Percentiles rank a stretch among this genome's conserved stretches.
Conservation (phyloP, 2,888 invertebrate species). For the Enchytraeus crypticus region DNA sequence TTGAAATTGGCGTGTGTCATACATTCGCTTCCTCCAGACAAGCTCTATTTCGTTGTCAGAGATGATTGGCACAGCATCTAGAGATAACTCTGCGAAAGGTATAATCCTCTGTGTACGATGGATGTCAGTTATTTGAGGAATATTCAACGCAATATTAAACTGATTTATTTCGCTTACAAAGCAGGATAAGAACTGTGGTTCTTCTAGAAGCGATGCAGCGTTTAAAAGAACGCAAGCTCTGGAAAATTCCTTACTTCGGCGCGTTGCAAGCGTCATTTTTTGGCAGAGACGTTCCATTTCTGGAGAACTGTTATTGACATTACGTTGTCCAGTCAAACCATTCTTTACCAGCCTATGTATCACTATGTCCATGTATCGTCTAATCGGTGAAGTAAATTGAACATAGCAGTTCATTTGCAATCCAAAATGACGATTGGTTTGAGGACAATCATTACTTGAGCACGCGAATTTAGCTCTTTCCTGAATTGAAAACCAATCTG, state of each 20-base stretch:
- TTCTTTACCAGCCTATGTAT: constrained; percentile 36
- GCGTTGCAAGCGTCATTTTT: neutral
- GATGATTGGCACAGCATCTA: neutral
- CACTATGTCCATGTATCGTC: constrained; percentile 37
- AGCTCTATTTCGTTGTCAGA: neutral
- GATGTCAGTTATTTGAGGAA: neutral
- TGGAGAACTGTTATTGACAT: neutral
- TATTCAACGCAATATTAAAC: neutral
- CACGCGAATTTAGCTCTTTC: constrained; percentile 29
- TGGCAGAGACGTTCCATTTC: neutral
- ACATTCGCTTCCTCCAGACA: neutral
- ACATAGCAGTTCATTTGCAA: constrained; percentile 32
- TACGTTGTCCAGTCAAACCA: neutral
- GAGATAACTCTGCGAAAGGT: neutral
- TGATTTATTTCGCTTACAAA: neutral
- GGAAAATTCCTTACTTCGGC: neutral
- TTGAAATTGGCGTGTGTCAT: neutral
- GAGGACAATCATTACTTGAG: constrained; percentile 6
- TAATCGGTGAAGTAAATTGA: constrained; percentile 36
- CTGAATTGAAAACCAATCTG: constrained; percentile 31
- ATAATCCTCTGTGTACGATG: neutral
- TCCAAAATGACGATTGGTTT: constrained; percentile 29
- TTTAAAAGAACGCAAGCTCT: neutral
- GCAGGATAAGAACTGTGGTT: neutral
- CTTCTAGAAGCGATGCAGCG: neutral